Conservation (phyloP, 2,113 vertebrate genomes). For the Aramus guarauna region DNA sequence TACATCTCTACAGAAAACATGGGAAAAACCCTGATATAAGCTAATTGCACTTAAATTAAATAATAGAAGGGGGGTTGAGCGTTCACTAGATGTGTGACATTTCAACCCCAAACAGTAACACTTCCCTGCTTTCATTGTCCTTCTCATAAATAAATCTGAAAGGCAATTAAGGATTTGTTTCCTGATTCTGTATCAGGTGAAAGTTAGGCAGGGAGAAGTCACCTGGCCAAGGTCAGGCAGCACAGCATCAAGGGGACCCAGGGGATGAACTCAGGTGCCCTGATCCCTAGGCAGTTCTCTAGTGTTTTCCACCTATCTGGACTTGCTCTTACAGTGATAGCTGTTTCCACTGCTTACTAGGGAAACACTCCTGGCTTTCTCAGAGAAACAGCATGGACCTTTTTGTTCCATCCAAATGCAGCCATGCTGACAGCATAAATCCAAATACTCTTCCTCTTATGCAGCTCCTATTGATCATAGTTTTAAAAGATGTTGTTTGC, state of each 20-base stretch:
- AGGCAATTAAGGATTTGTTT: slow-evolving; percentile 4
- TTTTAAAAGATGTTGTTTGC: not conserved
- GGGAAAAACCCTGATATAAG: not conserved
- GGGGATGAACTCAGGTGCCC: not conserved
- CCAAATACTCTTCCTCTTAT: not conserved
- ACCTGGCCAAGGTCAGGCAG: not conserved
- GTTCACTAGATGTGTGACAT: not conserved
- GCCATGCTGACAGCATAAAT: not conserved
- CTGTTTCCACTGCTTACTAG: not conserved
- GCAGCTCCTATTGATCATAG: not conserved
- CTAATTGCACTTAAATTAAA: not conserved
- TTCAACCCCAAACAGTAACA: not conserved
- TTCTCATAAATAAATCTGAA: not conserved
- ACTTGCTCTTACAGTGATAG: not conserved
- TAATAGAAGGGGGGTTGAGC: not conserved
- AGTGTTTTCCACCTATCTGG: not conserved
- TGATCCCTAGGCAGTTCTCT: not conserved
- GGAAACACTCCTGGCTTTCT: not conserved
- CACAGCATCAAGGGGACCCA: not conserved
- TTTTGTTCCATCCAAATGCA: not conserved
- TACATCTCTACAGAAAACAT: slow-evolving; percentile 1
- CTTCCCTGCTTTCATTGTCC: not conserved
- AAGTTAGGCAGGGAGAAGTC: not conserved
- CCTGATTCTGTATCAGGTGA: not conserved
- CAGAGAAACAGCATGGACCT: not conserved